Conservation (phyloP, 1,140 invertebrate species). For the Theocolax elegans region DNA sequence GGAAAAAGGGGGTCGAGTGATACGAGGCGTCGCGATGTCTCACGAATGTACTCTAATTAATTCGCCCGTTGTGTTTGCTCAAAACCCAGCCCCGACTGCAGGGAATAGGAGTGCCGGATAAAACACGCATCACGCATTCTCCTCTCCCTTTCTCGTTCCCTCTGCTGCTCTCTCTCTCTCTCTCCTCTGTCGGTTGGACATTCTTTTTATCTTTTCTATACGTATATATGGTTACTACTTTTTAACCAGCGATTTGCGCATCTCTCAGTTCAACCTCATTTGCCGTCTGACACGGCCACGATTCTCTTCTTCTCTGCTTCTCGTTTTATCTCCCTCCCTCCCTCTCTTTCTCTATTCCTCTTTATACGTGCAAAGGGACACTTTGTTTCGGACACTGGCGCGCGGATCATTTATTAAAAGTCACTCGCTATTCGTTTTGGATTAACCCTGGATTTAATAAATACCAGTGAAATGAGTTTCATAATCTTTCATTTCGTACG, state of each 20-base stretch:
- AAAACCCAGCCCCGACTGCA: conserved; percentile 9
- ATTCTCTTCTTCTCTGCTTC: too few species aligned
- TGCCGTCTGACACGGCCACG: too few species aligned
- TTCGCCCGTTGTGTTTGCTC: conserved; percentile 25
- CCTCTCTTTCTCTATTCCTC: background rate
- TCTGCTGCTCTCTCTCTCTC: background rate
- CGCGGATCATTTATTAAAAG: too few species aligned
- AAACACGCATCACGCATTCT: conserved; percentile 25
- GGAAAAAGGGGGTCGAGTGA: too few species aligned
- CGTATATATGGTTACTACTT: background rate
- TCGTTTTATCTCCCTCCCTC: background rate
- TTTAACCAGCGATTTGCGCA: background rate
- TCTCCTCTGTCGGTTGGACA: too few species aligned
- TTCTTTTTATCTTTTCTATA: too few species aligned
- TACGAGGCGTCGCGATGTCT: background rate
- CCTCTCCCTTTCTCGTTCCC: background rate
- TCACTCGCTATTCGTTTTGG: too few species aligned
- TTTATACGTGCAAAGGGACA: too few species aligned
- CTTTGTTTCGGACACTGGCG: too few species aligned
- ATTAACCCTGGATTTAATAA: too few species aligned
- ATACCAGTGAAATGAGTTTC: too few species aligned
- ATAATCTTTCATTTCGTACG: too few species aligned
- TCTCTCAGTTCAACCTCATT: background rate
- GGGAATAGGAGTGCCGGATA: conserved; percentile 28
- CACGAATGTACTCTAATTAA: conserved; percentile 42